Base-by-base conservation (phyloP, 2,797 vertebrate genomes). In the Taenioides sp. region DNA sequence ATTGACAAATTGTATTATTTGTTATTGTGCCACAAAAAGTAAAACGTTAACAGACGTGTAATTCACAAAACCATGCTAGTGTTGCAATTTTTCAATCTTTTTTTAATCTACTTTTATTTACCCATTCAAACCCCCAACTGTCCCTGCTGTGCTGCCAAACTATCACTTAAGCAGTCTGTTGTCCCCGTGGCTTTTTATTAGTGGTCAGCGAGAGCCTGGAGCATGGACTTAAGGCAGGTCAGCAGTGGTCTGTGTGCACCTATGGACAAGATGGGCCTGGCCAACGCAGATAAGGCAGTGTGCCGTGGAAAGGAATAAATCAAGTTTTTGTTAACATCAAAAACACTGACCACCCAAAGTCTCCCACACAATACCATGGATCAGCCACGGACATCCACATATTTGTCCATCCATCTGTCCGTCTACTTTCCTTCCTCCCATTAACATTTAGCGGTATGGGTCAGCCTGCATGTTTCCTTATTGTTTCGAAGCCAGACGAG, bases 381-480 rank as follows among this genome's bases (percentile, higher is more conserved):
- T 7, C 27, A n/a, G 65, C 25, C 52, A 65, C 25, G 27, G 40
- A 64, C 61, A 69, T 43, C 67, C 50, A 58, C 61, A 60, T 72
- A 71, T 50, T 40, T 9, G 28, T 34, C 16, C 28, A 37, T 64
- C 57, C n/a, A 62, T 28, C 59, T 34, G 54, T 31, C 40, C 14
- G 1, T 62, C 63, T 9, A 25, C 59, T 50, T 73, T 63, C 28
- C 65, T 74, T 78, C 71, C 66, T 54, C 64, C 59, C 59, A 58
- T 75, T 69, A 81, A 72, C 25, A 69, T 52, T 57, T 34, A 69
- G 23, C 60, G 34, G 55, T 59, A 43, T 14, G 67, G 80, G 80
- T 85, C 81, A 81, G 52, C 60, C 55, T 62, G 20, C 74, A 82
- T 60, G 43, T 84, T 84, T 85, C 75, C 82, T 65, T 5, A 22